Percentiles rank a stretch among this genome's conserved stretches.
These are phyloP conservation scores for Charina bottae DNA, from an alignment of 2,113 vertebrate genomes.

Conservation along the genomic window DNA sequence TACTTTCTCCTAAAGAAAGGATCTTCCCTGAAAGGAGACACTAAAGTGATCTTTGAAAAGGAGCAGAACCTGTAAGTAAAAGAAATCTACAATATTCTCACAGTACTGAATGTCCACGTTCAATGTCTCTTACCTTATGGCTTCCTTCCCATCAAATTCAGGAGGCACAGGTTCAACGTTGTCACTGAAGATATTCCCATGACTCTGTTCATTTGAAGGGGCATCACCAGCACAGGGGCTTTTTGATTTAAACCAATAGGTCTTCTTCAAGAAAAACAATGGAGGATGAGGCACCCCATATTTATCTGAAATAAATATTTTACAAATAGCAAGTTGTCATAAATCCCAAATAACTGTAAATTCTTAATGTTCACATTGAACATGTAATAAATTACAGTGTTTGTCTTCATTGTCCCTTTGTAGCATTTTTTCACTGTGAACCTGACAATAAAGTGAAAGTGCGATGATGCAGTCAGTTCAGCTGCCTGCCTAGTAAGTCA, in stretches of 20 bases:
- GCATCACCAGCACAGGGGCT: slow-evolving; percentile 34
- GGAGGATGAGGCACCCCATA: slow-evolving; percentile 77
- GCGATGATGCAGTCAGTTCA: neutral
- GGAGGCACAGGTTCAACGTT: slow-evolving; percentile 77
- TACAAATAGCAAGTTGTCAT: neutral
- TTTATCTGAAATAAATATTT: slow-evolving; percentile 73
- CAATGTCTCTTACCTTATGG: slow-evolving; percentile 80
- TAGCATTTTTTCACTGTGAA: neutral
- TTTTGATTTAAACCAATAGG: slow-evolving; percentile 78
- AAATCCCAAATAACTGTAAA: neutral
- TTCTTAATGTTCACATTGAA: neutral
- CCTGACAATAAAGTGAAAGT: neutral
- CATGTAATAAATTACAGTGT: fast-evolving
- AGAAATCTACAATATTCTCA: neutral
- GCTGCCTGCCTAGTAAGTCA: neutral
- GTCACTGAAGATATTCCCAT: slow-evolving; percentile 53
- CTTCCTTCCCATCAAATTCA: slow-evolving; percentile 87
- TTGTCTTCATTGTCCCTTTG: fast-evolving
- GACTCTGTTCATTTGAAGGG: slow-evolving; percentile 67
- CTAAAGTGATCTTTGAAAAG: neutral
- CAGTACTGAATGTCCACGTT: fast-evolving
- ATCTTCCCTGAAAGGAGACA: neutral
- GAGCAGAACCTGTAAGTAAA: fast-evolving
- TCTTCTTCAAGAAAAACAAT: slow-evolving; percentile 83
- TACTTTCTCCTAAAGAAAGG: neutral